Evolutionary conservation across 1,140 invertebrate species (phyloP).

Genomic region (Drosophila nasuta): DNA sequence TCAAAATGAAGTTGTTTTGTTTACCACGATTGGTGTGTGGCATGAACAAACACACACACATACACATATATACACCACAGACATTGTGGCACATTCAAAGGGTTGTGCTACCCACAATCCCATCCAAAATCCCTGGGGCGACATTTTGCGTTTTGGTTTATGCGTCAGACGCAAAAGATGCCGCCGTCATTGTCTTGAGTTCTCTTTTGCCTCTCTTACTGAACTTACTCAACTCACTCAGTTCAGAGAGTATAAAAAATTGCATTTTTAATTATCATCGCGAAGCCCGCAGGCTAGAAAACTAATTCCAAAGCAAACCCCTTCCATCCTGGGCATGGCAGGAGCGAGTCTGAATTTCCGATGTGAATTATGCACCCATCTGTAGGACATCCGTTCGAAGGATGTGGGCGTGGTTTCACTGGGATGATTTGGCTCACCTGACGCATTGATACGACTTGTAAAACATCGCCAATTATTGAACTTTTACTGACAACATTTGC

Average conservation of each 20-base stretch:
- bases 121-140: constrained; percentile 69
- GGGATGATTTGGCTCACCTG: constrained; percentile 53
- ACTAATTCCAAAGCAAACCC: constrained; percentile 76
- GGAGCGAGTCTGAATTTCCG: constrained; percentile 38
- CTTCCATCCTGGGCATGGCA: constrained; percentile 3
- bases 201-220: constrained; percentile 20
- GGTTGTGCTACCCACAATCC: constrained; percentile 48
- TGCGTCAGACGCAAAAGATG: constrained; percentile 75
- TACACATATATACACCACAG: neutral
- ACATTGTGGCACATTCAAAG: constrained; percentile 49
- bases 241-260: constrained; percentile 65
- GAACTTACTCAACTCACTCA: constrained; percentile 13
- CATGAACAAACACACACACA: constrained; percentile 6
- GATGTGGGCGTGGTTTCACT: constrained; percentile 5
- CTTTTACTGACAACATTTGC: constrained; percentile 67
- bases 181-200: constrained; percentile 73
- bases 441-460: constrained; percentile 79
- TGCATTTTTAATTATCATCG: constrained; percentile 82
- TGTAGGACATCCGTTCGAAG: neutral
- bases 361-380: constrained; percentile 48
- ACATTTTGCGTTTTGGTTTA: constrained; percentile 83
- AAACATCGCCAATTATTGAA: constrained; percentile 78
- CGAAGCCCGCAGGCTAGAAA: constrained; percentile 76
- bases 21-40: constrained; percentile 50
- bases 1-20: constrained; percentile 68